Conservation (phyloP, 2,113 vertebrate genomes). For the Carassius auratus region DNA sequence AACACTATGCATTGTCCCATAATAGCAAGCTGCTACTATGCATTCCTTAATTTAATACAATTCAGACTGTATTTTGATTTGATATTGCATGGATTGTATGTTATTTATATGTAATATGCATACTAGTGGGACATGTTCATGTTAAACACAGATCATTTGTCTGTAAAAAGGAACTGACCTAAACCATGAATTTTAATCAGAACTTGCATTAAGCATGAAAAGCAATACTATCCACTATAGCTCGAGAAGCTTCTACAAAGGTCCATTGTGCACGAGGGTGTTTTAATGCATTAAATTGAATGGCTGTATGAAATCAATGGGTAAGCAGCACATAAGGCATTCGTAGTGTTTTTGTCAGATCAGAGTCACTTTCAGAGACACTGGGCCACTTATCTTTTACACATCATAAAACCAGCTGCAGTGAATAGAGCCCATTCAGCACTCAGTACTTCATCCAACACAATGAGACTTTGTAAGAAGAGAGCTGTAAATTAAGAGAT, state of each 20-base stretch:
- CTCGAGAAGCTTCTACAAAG: constrained; percentile 52
- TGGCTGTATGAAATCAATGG: constrained; percentile 61
- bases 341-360: constrained; percentile 47
- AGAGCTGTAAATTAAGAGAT: constrained; percentile 44
- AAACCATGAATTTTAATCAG: constrained; percentile 63
- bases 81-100: neutral
- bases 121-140: neutral
- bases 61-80: neutral
- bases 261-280: constrained; percentile 60
- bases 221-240: constrained; percentile 49
- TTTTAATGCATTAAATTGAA: constrained; percentile 59
- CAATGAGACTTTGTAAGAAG: constrained; percentile 61
- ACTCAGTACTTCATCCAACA: constrained; percentile 47
- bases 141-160: neutral
- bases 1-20: neutral
- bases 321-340: constrained; percentile 51
- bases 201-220: constrained; percentile 52
- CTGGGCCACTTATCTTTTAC: constrained; percentile 59
- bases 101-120: neutral
- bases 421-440: constrained; percentile 57
- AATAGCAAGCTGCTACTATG: neutral
- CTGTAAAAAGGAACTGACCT: constrained; percentile 57
- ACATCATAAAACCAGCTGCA: constrained; percentile 54
- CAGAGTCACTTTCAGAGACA: constrained; percentile 46
- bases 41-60: neutral